phyloP scores from a whole-genome alignment of 2,113 vertebrate genomes.

The Dunckerocampus dactyliophorus region DNA sequence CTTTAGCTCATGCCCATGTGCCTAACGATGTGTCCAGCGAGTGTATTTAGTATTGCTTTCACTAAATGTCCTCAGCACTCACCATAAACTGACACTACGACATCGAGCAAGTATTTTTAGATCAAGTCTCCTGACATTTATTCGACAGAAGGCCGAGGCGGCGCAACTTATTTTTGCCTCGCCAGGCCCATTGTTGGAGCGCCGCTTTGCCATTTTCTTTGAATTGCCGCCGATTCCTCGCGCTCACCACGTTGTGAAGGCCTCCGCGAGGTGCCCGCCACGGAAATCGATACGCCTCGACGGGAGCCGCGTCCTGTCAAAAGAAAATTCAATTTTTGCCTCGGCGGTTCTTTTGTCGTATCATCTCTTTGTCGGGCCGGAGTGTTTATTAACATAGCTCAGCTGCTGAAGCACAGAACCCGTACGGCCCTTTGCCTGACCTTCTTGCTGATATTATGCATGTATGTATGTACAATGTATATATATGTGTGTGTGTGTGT shows the following conservation, averaged over 20 bases:
- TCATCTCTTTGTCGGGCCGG: conserved; percentile 66
- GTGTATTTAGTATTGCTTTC: background rate
- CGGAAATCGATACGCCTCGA: conserved; percentile 77
- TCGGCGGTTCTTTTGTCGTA: conserved; percentile 71
- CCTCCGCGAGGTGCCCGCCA: conserved; percentile 71
- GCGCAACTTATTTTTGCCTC: conserved; percentile 48
- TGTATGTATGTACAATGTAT: too few species aligned
- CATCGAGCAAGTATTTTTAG: conserved; percentile 31
- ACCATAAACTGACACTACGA: conserved; percentile 17
- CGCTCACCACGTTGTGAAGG: conserved; percentile 67
- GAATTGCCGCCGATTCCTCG: conserved; percentile 68
- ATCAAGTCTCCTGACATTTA: conserved; percentile 60
- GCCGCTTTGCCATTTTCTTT: conserved; percentile 68
- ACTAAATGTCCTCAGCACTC: conserved; percentile 14
- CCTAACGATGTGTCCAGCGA: background rate
- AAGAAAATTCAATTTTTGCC: conserved; percentile 74
- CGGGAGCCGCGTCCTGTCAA: conserved; percentile 74
- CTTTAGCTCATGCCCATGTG: too few species aligned
- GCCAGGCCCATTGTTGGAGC: conserved; percentile 50
- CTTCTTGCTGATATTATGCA: conserved; percentile 41
- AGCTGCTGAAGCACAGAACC: too few species aligned
- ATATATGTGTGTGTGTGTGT: too few species aligned
- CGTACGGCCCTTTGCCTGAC: conserved; percentile 9
- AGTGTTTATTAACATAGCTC: conserved; percentile 68
- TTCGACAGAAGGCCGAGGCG: conserved; percentile 39